These are phyloP conservation scores for Chrysaora quinquecirrha DNA, from an alignment of 30 jellyfish, hydroid and myxozoan genomes.

Conservation along the genomic window DNA sequence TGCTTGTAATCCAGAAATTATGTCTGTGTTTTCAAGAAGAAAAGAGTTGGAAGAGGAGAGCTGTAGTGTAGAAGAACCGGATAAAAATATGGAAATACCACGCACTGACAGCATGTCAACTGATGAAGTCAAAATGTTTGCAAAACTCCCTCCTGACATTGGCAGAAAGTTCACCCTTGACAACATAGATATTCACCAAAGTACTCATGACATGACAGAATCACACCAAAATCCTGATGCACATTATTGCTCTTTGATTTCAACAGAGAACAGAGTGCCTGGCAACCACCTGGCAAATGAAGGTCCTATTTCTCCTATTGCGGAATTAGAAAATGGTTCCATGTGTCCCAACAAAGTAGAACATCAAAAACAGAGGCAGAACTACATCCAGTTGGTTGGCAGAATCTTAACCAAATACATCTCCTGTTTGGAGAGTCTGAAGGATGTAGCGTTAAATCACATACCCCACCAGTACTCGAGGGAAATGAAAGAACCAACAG, in stretches of 20 bases:
- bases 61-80: too few species aligned
- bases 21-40: too few species aligned
- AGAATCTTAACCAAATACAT: not conserved
- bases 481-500: slow-evolving; percentile 10
- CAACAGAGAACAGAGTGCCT: slow-evolving; percentile 1
- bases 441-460: slow-evolving; percentile 4
- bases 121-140: too few species aligned
- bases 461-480: slow-evolving; percentile 12
- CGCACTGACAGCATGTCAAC: too few species aligned
- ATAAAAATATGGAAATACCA: too few species aligned
- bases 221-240: too few species aligned
- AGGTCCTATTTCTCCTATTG: not conserved
- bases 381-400: slow-evolving; percentile 15
- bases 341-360: not conserved
- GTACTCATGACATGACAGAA: too few species aligned
- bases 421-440: slow-evolving; percentile 9
- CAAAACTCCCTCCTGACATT: too few species aligned
- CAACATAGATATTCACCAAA: too few species aligned
- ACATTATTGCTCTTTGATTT: not conserved
- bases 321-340: slow-evolving; percentile 4
- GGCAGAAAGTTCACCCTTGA: too few species aligned
- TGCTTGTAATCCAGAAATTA: too few species aligned
- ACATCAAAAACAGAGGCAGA: slow-evolving; percentile 5
- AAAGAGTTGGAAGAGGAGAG: too few species aligned
- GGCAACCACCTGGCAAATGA: slow-evolving; percentile 18